A percentile compares a stretch with the other conserved stretches of the same genome.
Evolutionary conservation across 2,113 vertebrate genomes (phyloP).

Genomic region (Ptilonorhynchus violaceus): DNA sequence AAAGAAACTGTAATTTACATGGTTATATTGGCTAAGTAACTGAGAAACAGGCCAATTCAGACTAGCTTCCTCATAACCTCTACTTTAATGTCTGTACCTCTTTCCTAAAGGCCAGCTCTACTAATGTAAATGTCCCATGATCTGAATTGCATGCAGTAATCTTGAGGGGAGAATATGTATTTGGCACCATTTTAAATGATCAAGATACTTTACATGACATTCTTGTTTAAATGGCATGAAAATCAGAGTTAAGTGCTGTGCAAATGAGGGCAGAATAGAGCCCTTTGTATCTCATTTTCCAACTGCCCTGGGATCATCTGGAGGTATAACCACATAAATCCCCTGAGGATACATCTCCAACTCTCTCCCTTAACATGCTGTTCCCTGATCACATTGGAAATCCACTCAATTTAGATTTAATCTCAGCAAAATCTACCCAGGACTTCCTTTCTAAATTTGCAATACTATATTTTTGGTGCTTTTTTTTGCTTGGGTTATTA

Average conservation of each 20-base stretch:
- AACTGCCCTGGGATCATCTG: conserved; percentile 30
- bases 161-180: background rate
- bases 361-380: background rate
- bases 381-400: conserved; percentile 12
- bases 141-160: background rate
- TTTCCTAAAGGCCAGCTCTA: background rate
- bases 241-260: conserved; percentile 41
- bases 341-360: background rate
- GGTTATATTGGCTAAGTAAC: background rate
- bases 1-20: background rate
- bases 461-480: background rate
- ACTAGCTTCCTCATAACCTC: background rate
- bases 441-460: conserved; percentile 2
- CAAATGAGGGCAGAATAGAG: conserved; percentile 51
- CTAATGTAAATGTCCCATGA: conserved; percentile 14
- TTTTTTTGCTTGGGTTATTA: background rate
- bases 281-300: conserved; percentile 49
- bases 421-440: background rate
- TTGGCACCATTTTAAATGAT: background rate
- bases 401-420: conserved; percentile 30
- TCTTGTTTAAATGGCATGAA: conserved; percentile 33
- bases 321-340: conserved; percentile 55
- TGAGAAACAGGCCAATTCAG: background rate
- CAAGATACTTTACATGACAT: background rate
- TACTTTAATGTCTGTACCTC: background rate